Evolutionary conservation across 23 tunicate species (phyloP).

Genomic region (Styela clava): DNA sequence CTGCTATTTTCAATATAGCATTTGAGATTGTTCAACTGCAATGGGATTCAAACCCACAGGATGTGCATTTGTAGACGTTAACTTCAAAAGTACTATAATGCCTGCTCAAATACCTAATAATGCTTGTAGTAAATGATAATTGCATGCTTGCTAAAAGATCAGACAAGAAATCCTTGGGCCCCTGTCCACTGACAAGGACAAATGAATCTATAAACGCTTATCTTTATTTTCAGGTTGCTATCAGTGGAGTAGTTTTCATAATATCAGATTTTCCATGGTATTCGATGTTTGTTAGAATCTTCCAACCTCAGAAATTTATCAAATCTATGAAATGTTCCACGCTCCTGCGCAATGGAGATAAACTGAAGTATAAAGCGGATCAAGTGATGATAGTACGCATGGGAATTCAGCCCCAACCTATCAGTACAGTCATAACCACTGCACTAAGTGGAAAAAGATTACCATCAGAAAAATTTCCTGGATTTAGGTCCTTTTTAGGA

Average conservation of each 20-base stretch:
- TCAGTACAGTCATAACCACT: neutral
- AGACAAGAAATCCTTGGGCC: too few relatives aligned
- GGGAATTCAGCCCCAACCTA: neutral
- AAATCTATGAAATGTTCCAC: neutral
- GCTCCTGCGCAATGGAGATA: neutral
- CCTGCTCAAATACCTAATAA: too few relatives aligned
- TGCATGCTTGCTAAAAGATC: too few relatives aligned
- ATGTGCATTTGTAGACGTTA: too few relatives aligned
- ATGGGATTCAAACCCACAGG: too few relatives aligned
- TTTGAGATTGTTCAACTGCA: too few relatives aligned
- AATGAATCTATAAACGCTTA: too few relatives aligned
- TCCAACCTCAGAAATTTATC: constrained; percentile 16
- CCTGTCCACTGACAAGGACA: too few relatives aligned
- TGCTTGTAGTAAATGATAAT: too few relatives aligned
- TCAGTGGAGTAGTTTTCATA: constrained; percentile 7
- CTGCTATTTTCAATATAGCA: too few relatives aligned
- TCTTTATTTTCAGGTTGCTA: constrained; percentile 2
- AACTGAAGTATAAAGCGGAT: neutral
- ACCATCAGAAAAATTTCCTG: neutral
- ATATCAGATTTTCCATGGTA: constrained; percentile 13
- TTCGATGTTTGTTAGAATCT: neutral
- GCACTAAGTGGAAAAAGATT: neutral
- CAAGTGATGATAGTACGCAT: neutral
- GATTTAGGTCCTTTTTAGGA: neutral
- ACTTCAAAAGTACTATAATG: too few relatives aligned